phyloP scores from a whole-genome alignment of 2,888 invertebrate genomes.

The Frankliniella fusca region DNA sequence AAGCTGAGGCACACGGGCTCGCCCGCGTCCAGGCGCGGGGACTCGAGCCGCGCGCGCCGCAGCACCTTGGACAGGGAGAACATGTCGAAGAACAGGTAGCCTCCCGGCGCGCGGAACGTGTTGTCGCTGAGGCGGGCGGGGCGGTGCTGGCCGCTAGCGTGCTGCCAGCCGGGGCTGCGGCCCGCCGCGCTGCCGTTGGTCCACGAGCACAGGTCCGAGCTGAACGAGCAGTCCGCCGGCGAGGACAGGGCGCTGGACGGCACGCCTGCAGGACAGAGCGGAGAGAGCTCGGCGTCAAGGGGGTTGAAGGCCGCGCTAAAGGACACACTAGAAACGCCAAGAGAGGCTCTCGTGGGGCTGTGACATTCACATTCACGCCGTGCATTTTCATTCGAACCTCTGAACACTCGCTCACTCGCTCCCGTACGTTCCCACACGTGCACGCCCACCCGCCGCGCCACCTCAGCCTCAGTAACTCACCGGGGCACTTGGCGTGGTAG shows the following conservation, averaged over 20 bases:
- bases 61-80: conserved; percentile 49
- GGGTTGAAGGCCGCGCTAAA: no score
- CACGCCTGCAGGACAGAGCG: conserved; percentile 43
- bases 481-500: conserved; percentile 51
- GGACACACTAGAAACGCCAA: no score
- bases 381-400: no score
- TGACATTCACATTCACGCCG: no score
- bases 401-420: no score
- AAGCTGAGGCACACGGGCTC: conserved; percentile 52
- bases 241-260: conserved; percentile 47
- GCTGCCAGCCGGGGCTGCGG: conserved; percentile 50
- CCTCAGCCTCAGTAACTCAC: conserved; percentile 43
- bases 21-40: conserved; percentile 47
- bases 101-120: conserved; percentile 54
- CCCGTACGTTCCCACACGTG: no score
- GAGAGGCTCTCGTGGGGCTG: no score
- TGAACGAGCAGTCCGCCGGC: conserved; percentile 52
- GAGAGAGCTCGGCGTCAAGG: no score
- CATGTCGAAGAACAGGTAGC: conserved; percentile 57
- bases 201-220: conserved; percentile 55
- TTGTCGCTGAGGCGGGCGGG: conserved; percentile 57
- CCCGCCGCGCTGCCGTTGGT: conserved; percentile 50
- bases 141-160: conserved; percentile 51
- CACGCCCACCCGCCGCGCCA: no score
- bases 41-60: conserved; percentile 49